These are phyloP conservation scores for Drosophila paranaensis DNA, from an alignment of 2,888 invertebrate species.

Conservation along the genomic window DNA sequence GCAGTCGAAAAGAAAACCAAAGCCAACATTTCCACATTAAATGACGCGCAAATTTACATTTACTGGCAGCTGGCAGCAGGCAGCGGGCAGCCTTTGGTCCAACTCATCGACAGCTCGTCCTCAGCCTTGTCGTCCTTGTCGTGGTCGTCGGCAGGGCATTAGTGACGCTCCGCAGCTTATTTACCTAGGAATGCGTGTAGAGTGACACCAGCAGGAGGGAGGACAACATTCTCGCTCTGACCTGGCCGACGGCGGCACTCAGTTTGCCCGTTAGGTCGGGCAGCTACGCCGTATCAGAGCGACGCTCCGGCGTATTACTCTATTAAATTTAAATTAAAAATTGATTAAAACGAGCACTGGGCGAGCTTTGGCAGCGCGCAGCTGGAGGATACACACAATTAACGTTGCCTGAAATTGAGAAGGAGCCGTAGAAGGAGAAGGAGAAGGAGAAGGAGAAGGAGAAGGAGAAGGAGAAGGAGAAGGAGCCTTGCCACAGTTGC, in stretches of 20 bases:
- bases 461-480: too few relatives aligned
- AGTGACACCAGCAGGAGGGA: constrained; percentile 49
- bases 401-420: constrained; percentile 61
- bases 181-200: constrained; percentile 78
- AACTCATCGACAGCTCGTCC: constrained; percentile 36
- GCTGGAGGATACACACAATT: constrained; percentile 78
- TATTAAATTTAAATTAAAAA: constrained; percentile 82
- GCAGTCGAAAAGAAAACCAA: constrained; percentile 16
- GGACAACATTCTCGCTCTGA: not conserved
- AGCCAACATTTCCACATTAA: constrained; percentile 56
- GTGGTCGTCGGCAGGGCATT: constrained; percentile 59
- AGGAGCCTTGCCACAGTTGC: constrained; percentile 27
- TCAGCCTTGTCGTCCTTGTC: not conserved
- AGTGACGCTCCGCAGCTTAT: constrained; percentile 72
- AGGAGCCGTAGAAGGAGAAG: too few relatives aligned
- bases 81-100: constrained; percentile 5
- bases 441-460: not conserved
- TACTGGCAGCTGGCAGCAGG: constrained; percentile 24
- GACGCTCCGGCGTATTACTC: constrained; percentile 66
- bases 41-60: constrained; percentile 78
- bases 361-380: constrained; percentile 44
- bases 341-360: constrained; percentile 78
- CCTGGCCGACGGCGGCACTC: too few relatives aligned
- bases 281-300: too few relatives aligned
- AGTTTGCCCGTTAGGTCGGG: too few relatives aligned